Conservation (phyloP, 2,113 vertebrate species). For the Vidua macroura region DNA sequence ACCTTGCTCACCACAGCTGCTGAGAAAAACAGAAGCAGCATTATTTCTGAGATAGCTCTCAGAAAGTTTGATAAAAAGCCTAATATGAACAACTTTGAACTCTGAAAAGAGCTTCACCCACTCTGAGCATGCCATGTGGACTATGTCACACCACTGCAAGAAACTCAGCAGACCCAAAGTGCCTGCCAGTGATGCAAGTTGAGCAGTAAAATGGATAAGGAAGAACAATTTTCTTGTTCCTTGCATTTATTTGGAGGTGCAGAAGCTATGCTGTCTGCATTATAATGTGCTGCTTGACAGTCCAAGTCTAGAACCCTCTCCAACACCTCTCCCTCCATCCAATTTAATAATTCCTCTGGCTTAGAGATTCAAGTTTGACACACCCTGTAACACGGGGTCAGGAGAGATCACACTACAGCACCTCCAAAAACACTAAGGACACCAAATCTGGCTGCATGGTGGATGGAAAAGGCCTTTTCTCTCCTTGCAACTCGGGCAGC, state of each 20-base stretch:
- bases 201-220: not conserved
- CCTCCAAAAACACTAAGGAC: not conserved
- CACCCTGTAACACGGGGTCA: fast-evolving
- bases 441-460: not conserved
- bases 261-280: not conserved
- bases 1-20: not conserved
- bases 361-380: not conserved
- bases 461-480: not conserved
- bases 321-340: not conserved
- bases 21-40: not conserved
- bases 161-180: not conserved
- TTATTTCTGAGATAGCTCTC: fast-evolving
- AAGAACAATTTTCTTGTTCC: not conserved
- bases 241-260: not conserved
- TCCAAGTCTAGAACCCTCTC: not conserved
- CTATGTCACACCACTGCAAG: not conserved
- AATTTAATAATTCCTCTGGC: not conserved
- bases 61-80: not conserved
- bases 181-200: fast-evolving
- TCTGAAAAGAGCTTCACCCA: not conserved
- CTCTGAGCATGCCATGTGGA: fast-evolving
- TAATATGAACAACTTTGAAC: not conserved
- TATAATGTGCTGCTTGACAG: not conserved
- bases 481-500: not conserved
- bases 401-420: not conserved